phyloP scores from a whole-genome alignment of 2,113 vertebrate species.

The Oxyruncus cristatus region DNA sequence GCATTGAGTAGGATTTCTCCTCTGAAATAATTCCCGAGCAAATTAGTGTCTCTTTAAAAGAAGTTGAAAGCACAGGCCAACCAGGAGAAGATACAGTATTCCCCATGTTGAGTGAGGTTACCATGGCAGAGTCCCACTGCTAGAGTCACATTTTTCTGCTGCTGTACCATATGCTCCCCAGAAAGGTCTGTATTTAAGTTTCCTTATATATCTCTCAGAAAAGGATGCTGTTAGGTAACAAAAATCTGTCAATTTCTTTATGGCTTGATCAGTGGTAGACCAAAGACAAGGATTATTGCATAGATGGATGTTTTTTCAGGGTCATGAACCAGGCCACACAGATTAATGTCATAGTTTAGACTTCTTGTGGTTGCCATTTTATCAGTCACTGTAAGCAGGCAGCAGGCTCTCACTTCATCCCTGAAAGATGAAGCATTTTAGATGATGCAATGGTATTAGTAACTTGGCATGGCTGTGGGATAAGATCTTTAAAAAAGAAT shows the following conservation, averaged over 20 bases:
- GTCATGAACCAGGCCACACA: neutral
- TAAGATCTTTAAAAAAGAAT: neutral
- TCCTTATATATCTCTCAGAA: neutral
- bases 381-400: neutral
- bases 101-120: neutral
- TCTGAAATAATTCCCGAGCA: neutral
- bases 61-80: neutral
- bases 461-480: neutral
- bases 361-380: neutral
- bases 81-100: neutral
- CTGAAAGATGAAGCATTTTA: neutral
- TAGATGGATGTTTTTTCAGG: neutral
- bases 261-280: neutral
- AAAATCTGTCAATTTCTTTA: neutral
- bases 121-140: neutral
- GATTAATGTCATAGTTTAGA: neutral
- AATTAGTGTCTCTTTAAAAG: neutral
- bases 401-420: neutral
- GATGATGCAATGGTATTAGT: neutral
- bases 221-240: neutral
- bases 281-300: neutral
- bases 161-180: neutral
- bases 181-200: neutral
- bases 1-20: neutral
- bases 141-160: neutral